Conservation (phyloP, 2,888 invertebrate species). For the Eilema caniola region DNA sequence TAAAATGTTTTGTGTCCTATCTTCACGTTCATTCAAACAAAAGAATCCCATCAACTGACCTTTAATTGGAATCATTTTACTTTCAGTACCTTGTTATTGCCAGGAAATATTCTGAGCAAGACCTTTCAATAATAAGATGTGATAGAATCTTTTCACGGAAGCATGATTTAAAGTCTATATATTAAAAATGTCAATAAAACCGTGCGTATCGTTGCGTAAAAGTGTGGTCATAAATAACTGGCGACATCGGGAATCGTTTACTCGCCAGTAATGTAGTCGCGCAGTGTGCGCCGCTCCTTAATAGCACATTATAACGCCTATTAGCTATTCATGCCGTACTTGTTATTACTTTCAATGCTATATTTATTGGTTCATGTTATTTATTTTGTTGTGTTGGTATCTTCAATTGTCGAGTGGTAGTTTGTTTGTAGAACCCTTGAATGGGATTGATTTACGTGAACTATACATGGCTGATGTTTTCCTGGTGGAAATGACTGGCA, state of each 20-base stretch:
- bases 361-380: constrained; percentile 41
- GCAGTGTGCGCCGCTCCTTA: constrained; percentile 65
- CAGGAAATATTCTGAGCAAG: not conserved
- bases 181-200: constrained; percentile 43
- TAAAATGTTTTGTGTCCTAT: not conserved
- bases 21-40: not conserved
- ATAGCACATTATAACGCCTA: constrained; percentile 72
- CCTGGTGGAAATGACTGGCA: not conserved
- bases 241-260: constrained; percentile 56
- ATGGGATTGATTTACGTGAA: not conserved
- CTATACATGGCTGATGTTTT: not conserved
- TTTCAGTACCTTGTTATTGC: not conserved
- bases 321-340: constrained; percentile 72
- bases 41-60: not conserved
- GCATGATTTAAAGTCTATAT: constrained; percentile 26
- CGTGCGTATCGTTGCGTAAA: constrained; percentile 60
- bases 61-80: not conserved
- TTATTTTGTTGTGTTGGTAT: constrained; percentile 26
- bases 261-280: constrained; percentile 59
- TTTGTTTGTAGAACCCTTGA: not conserved
- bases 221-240: constrained; percentile 69
- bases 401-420: constrained; percentile 20
- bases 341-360: constrained; percentile 58
- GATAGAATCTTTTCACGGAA: constrained; percentile 13
- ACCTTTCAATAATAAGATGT: not conserved